phyloP scores from a whole-genome alignment of 2,113 vertebrate genomes.

The Stictonetta naevosa region DNA sequence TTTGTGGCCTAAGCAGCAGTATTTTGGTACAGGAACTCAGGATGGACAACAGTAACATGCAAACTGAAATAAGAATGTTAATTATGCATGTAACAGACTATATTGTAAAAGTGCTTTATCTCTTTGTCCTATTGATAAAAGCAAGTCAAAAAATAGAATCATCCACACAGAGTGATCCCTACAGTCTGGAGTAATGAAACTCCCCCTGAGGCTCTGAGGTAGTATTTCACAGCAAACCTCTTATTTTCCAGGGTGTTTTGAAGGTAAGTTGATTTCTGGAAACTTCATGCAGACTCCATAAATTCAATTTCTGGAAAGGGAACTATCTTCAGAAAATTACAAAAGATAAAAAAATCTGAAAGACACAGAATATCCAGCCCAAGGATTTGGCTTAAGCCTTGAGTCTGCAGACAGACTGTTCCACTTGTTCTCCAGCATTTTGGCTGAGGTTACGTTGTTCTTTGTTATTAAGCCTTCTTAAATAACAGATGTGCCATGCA shows the following conservation, averaged over 20 bases:
- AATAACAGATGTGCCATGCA: not conserved
- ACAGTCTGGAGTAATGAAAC: not conserved
- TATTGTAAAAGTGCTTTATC: not conserved
- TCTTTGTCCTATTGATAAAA: not conserved
- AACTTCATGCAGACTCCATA: not conserved
- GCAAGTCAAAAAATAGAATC: not conserved
- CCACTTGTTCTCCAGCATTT: not conserved
- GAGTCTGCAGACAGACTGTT: not conserved
- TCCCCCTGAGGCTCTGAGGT: not conserved
- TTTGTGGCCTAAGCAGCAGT: not conserved
- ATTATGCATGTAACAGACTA: not conserved
- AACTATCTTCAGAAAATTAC: not conserved
- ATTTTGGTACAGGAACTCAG: not conserved
- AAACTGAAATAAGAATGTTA: not conserved
- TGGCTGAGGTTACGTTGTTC: not conserved
- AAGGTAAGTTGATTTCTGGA: not conserved
- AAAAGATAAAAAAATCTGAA: not conserved
- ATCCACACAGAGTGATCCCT: not conserved
- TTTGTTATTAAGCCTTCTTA: not conserved
- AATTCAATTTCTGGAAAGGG: not conserved
- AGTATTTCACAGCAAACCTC: not conserved
- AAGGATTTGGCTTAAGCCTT: not conserved
- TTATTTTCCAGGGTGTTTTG: not conserved
- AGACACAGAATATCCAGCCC: not conserved
- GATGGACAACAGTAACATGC: not conserved